Conservation (phyloP, 2,113 vertebrate species). For the Neogale vison region DNA sequence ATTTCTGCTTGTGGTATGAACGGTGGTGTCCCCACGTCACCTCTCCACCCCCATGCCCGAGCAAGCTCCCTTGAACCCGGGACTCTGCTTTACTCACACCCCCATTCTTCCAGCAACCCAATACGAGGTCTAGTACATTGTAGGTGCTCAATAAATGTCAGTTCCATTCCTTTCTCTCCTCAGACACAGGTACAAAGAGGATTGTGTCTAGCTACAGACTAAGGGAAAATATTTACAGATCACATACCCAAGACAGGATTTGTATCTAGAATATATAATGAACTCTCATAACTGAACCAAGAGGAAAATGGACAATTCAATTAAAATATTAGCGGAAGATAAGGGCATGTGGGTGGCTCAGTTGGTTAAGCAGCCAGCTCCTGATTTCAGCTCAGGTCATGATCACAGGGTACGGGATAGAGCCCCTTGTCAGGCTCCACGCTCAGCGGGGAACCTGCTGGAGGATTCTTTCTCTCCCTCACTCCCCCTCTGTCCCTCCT, state of each 20-base stretch:
- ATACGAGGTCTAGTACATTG: not conserved
- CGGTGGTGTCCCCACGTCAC: too few species aligned
- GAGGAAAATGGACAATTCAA: not conserved
- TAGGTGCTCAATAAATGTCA: not conserved
- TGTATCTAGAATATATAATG: not conserved
- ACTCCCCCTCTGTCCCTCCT: not conserved
- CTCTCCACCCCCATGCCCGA: not conserved
- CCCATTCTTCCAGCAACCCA: not conserved
- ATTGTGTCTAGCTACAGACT: not conserved
- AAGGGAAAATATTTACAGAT: not conserved
- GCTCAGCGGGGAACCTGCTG: not conserved
- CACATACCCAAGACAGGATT: not conserved
- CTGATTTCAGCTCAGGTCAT: not conserved
- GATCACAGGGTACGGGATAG: not conserved
- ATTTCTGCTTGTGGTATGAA: not conserved
- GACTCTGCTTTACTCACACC: not conserved
- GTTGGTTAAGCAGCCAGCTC: not conserved
- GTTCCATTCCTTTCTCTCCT: not conserved
- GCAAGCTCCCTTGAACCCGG: not conserved
- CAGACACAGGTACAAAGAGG: not conserved
- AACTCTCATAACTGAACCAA: not conserved
- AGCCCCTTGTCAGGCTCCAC: not conserved
- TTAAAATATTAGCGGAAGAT: not conserved
- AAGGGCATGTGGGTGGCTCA: not conserved
- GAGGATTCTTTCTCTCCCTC: not conserved